phyloP scores from a whole-genome alignment of 2,797 vertebrate species.

The Nyctibius grandis region DNA sequence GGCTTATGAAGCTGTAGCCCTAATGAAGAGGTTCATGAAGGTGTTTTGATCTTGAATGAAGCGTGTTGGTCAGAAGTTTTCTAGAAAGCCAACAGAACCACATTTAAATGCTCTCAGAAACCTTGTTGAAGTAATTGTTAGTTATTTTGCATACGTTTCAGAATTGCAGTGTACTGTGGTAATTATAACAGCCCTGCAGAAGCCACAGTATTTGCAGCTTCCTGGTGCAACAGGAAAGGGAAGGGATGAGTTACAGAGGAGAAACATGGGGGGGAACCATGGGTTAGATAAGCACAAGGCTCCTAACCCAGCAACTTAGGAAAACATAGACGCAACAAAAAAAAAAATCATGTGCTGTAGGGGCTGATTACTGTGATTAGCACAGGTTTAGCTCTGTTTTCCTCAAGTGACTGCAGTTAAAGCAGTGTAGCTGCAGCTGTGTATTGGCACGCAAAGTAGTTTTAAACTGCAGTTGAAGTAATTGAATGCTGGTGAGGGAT shows the following conservation, averaged over 20 bases:
- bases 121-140: background rate
- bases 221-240: slow-evolving; percentile 68
- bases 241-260: slow-evolving; percentile 58
- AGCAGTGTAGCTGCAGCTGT: background rate
- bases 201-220: slow-evolving; percentile 55
- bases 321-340: background rate
- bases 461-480: background rate
- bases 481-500: background rate
- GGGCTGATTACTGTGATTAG: background rate
- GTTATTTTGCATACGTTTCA: slow-evolving; percentile 8
- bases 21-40: background rate
- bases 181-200: slow-evolving; percentile 46
- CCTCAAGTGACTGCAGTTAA: background rate
- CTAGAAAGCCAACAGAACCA: background rate
- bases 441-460: background rate
- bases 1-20: background rate
- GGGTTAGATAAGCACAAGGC: slow-evolving; percentile 22
- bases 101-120: background rate
- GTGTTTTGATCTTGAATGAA: background rate
- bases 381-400: background rate
- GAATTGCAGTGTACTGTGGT: slow-evolving; percentile 29
- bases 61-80: background rate
- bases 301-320: background rate
- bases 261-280: background rate
- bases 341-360: background rate